A percentile compares a stretch with the other conserved stretches of the same genome.
Conservation (phyloP, 2,888 invertebrate genomes). For the Agrochola lychnidis region DNA sequence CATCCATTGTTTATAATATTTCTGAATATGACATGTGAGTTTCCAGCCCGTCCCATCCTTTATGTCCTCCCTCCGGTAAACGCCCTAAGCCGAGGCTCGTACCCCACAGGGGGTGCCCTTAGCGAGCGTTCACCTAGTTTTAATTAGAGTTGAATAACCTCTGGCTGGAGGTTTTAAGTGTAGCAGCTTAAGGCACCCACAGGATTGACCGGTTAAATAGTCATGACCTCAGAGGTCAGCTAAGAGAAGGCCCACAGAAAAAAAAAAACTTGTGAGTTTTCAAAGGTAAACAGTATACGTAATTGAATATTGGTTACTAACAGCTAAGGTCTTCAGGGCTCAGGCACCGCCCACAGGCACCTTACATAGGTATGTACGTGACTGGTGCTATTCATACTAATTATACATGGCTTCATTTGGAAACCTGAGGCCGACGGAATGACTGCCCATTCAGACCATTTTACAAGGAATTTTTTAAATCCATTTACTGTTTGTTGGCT, state of each 20-base stretch:
- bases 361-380: not conserved
- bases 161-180: too few species aligned
- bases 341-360: not conserved
- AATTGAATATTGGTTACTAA: not conserved
- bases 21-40: not conserved
- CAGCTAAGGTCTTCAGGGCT: not conserved
- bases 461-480: conserved; percentile 10
- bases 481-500: not conserved
- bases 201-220: too few species aligned
- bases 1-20: not conserved
- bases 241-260: too few species aligned
- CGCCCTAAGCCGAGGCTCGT: too few species aligned
- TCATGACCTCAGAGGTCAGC: too few species aligned
- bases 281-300: not conserved
- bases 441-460: not conserved
- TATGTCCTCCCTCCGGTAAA: too few species aligned
- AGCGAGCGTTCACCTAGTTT: too few species aligned
- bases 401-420: conserved; percentile 28
- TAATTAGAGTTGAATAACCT: too few species aligned
- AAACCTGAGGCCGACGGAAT: conserved; percentile 3
- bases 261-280: not conserved
- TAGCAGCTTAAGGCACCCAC: too few species aligned
- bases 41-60: too few species aligned
- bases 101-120: too few species aligned
- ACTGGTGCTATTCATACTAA: conserved; percentile 6